phyloP scores from a whole-genome alignment of 2,113 vertebrate species.

The Hyla sarda region DNA sequence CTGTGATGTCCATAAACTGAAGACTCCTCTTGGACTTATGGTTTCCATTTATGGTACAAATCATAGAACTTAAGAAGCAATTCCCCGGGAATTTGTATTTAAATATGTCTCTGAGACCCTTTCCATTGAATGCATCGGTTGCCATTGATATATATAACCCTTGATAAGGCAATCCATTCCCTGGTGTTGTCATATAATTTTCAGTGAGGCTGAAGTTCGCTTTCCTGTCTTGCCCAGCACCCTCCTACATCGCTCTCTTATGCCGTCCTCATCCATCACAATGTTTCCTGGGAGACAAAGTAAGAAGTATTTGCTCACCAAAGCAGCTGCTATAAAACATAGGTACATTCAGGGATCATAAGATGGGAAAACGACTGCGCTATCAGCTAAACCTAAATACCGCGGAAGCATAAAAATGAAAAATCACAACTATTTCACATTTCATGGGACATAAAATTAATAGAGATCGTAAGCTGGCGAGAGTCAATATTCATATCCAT shows the following conservation, averaged over 20 bases:
- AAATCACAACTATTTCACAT: neutral
- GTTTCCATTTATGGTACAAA: neutral
- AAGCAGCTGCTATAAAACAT: neutral
- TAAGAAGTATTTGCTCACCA: neutral
- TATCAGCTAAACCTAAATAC: neutral
- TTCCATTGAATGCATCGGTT: neutral
- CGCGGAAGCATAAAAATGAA: neutral
- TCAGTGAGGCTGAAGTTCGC: neutral
- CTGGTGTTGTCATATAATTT: neutral
- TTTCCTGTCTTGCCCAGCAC: neutral
- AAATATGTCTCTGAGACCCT: neutral
- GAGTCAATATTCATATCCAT: neutral
- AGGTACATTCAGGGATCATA: neutral
- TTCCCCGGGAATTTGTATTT: neutral
- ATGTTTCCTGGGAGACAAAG: neutral
- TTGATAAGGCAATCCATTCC: neutral
- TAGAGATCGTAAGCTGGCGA: neutral
- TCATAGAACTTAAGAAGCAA: neutral
- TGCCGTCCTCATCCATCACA: neutral
- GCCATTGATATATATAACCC: neutral
- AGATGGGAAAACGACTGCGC: neutral
- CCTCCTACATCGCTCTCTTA: neutral
- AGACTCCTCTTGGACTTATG: too few relatives aligned
- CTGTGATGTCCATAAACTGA: too few relatives aligned
- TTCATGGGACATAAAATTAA: constrained; percentile 12